Evolutionary conservation across 2,113 vertebrate genomes (phyloP).

Genomic region (Narcine bancroftii): DNA sequence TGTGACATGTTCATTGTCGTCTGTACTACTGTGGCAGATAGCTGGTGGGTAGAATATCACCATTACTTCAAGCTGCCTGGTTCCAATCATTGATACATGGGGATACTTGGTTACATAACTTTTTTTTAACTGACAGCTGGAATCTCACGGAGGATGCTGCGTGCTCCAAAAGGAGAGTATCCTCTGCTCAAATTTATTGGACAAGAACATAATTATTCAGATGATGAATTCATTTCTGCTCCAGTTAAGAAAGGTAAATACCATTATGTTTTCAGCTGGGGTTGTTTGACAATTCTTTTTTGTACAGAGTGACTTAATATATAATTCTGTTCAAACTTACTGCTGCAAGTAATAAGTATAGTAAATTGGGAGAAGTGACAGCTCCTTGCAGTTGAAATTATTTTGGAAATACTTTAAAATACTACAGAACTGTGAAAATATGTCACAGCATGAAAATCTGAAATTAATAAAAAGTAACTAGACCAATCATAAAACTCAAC

Average conservation of each 20-base stretch:
- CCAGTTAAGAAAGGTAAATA: constrained; percentile 77
- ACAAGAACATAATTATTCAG: constrained; percentile 56
- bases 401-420: neutral
- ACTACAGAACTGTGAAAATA: neutral
- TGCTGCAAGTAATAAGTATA: neutral
- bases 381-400: neutral
- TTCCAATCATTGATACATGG: neutral
- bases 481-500: no score
- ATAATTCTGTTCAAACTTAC: neutral
- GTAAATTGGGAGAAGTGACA: neutral
- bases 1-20: neutral
- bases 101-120: neutral
- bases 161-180: constrained; percentile 55
- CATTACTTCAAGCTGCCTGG: neutral
- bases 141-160: constrained; percentile 73
- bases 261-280: neutral
- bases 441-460: neutral
- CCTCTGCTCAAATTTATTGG: constrained; percentile 68
- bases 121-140: constrained; percentile 57
- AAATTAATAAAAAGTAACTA: no score
- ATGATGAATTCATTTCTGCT: constrained; percentile 61
- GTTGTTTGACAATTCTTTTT: neutral
- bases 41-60: neutral
- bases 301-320: neutral
- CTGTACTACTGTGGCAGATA: neutral